Evolutionary conservation across 2,888 invertebrate species (phyloP), one percentile per base, ranked within the genome.

Genomic region (Catocala fraxini): DNA sequence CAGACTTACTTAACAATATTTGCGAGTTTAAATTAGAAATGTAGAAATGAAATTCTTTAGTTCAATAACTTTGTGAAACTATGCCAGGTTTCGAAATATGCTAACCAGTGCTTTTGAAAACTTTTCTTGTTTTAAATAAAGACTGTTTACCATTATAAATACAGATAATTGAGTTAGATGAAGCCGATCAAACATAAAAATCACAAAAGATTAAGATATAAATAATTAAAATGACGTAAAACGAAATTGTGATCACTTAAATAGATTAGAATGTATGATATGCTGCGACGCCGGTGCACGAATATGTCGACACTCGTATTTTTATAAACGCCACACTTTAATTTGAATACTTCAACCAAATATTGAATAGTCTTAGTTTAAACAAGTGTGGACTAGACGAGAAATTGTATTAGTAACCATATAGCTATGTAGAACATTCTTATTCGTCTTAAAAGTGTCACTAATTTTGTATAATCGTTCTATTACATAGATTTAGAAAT

Each of bases 221-320:
- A 0, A 6, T 39, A 39, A 39, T 39, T 39, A 39, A 39, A 39
- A 39, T 39, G 35, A 39, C 35, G 35, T 39, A 39, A 39, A 39
- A 39, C 7, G 4, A 39, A 39, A 64, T 62, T 68, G 56, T 72
- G 65, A 67, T 72, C 61, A 46, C 52, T 62, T 64, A 73, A 65
- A 74, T 74, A 65, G 74, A 75, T 75, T 71, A 39, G 35, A 73
- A 43, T 53, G 51, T 61, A 64, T 60, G 70, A 46, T 65, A 64
- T 63, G 51, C 56, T 56, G 56, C 47, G 63, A 63, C 63, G 35
- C 54, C 15, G 45, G 59, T 71, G 55, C 59, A 61, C 10, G 35
- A 61, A 45, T 47, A 56, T 52, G 56, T 60, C 46, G 35, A 52
- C 47, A 61, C 48, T 39, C 35, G 35, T 39, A 39, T 39, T 39